Conservation (phyloP, 2,797 vertebrate genomes). For the Gallinago solitaria region DNA sequence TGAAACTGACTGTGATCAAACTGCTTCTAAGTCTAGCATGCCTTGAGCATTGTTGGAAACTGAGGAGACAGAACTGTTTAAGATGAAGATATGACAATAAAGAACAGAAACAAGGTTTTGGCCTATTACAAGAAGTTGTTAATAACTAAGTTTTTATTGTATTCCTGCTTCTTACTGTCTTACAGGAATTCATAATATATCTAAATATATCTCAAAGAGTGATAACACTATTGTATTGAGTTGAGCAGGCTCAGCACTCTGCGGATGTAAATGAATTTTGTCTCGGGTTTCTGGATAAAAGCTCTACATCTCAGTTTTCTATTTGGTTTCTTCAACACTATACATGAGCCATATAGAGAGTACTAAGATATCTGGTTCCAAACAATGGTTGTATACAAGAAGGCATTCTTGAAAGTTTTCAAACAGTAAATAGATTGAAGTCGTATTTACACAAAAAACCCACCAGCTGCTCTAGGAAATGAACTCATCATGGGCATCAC, state of each 20-base stretch:
- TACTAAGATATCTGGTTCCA: background rate
- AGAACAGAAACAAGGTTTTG: background rate
- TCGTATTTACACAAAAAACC: background rate
- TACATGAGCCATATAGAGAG: rapidly evolving
- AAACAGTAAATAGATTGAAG: background rate
- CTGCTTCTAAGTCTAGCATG: background rate
- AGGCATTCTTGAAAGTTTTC: background rate
- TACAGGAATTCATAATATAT: background rate
- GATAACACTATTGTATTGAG: background rate
- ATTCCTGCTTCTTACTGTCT: background rate
- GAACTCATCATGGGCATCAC: background rate
- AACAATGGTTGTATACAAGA: background rate
- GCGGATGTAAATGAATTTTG: background rate
- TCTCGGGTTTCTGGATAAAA: background rate
- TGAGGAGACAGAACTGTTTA: background rate
- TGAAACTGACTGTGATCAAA: background rate
- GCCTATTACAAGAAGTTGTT: background rate
- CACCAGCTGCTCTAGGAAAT: background rate
- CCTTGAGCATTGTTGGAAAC: background rate
- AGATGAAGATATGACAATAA: background rate
- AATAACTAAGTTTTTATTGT: background rate
- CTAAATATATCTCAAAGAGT: background rate
- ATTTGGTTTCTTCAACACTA: background rate
- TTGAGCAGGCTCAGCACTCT: background rate
- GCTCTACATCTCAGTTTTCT: background rate